A percentile compares a stretch with the other conserved stretches of the same genome.
phyloP scores from a whole-genome alignment of 2,113 vertebrate species.

The Phyllopteryx taeniolatus region DNA sequence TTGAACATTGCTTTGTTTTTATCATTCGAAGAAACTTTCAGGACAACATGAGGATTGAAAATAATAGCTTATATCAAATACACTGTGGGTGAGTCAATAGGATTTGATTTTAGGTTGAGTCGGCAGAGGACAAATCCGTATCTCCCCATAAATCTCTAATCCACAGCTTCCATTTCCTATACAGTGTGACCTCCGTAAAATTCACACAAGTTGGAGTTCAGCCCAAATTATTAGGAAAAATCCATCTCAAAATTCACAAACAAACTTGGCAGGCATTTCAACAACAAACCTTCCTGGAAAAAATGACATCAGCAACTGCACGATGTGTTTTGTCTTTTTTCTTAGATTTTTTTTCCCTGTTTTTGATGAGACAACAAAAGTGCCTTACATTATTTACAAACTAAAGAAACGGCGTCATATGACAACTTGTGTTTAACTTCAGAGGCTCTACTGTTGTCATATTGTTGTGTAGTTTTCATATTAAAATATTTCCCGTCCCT shows the following conservation, averaged over 20 bases:
- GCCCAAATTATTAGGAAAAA: background rate
- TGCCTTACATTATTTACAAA: background rate
- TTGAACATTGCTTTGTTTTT: conserved; percentile 15
- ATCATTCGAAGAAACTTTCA: conserved; percentile 3
- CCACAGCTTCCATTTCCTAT: no score
- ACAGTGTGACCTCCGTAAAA: background rate
- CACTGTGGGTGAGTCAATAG: conserved; percentile 15
- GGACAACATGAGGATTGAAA: background rate
- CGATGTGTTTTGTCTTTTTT: background rate
- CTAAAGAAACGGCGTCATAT: background rate
- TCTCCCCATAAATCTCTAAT: conserved; percentile 12
- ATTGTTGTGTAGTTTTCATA: conserved; percentile 2
- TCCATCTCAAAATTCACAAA: background rate
- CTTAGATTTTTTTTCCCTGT: background rate
- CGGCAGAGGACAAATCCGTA: conserved; percentile 28
- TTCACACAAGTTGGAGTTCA: background rate
- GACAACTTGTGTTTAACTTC: background rate
- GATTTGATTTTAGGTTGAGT: conserved; percentile 27
- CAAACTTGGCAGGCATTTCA: background rate
- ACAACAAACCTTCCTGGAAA: background rate
- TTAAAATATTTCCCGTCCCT: conserved; percentile 7
- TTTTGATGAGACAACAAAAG: background rate
- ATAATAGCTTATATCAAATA: conserved; percentile 33
- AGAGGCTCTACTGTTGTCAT: background rate
- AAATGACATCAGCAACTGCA: background rate